A percentile compares a stretch with the other conserved stretches of the same genome.
Conservation (phyloP, 1,140 invertebrate species). For the Idris sp. region DNA sequence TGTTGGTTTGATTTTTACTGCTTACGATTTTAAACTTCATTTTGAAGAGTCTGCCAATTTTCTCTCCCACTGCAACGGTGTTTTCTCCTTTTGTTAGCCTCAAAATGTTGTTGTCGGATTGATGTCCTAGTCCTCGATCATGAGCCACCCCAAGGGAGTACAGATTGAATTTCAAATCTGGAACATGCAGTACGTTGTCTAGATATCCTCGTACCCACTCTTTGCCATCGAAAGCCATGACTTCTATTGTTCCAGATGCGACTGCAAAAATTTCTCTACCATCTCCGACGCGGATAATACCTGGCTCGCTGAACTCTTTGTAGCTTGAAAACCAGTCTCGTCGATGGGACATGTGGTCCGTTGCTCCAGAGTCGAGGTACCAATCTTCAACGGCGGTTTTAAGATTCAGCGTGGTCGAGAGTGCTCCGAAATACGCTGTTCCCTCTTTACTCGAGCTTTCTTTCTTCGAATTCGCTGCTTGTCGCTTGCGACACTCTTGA, state of each 20-base stretch:
- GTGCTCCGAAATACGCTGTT: no score
- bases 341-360: slow-evolving; percentile 53
- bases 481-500: neutral
- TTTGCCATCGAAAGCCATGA: slow-evolving; percentile 55
- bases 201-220: slow-evolving; percentile 57
- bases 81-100: no score
- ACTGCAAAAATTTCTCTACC: slow-evolving; percentile 39
- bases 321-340: slow-evolving; percentile 43
- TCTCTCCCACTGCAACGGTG: no score
- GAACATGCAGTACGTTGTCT: slow-evolving; percentile 70
- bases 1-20: no score
- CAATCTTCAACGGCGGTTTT: slow-evolving; percentile 19
- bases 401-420: no score
- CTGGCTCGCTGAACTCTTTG: slow-evolving; percentile 29
- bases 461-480: slow-evolving; percentile 1
- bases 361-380: slow-evolving; percentile 62
- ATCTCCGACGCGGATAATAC: slow-evolving; percentile 41
- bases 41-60: no score
- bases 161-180: slow-evolving; percentile 71
- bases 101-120: no score
- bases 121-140: no score
- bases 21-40: no score
- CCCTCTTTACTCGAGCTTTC: slow-evolving; percentile 1
- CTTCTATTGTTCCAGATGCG: slow-evolving; percentile 56
- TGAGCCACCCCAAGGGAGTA: slow-evolving; percentile 69